Evolutionary conservation across 2,113 vertebrate genomes (phyloP), one percentile per base, ranked within the genome.

Genomic region (Ahaetulla prasina): DNA sequence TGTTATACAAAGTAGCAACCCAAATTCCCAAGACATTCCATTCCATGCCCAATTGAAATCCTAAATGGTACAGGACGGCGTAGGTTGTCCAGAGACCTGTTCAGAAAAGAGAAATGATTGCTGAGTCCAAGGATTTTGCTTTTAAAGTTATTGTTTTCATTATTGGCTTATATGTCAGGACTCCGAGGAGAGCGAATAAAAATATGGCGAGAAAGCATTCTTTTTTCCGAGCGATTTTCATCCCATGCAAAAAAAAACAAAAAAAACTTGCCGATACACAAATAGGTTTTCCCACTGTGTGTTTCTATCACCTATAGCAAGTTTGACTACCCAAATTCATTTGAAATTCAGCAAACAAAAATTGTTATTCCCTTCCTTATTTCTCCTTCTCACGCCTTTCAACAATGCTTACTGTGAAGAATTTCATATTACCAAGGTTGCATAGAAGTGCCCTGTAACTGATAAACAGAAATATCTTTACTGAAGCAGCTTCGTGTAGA

Each of bases 121-220:
- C 94, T 94, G 92, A 96, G 89, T 93, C 90, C 92, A 35, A 91
- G 90, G n/a, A 80, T 80, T 96, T 95, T 96, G 90, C 95, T 54
- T 91, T 91, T 95, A 93, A 57, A 89, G 95, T 89, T 96, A 91
- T 94, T 95, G 85, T 68, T 86, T 87, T 94, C 95, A 93, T 92
- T 93, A 90, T 68, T 60, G 92, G 88, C 90, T 74, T 96, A 84
- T 93, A 23, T 95, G 92, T 91, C 90, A 94, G 93, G 92, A 92
- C 95, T 95, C 86, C 57, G 53, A 84, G 89, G 35, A 22, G 25
- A 25, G 88, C n/a, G 47, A 92, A 95, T 95, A 93, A 93, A 96
- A 96, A 95, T 93, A 68, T 94, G 94, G 95, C 95, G 95, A 96
- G 94, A 60, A 93, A 95, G 91, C 39, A 95, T 63, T 92, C 49